Percentiles rank a stretch among this genome's conserved stretches.
These are phyloP conservation scores for Seriola dumerili DNA, from an alignment of 2,113 vertebrate genomes.

Conservation along the genomic window DNA sequence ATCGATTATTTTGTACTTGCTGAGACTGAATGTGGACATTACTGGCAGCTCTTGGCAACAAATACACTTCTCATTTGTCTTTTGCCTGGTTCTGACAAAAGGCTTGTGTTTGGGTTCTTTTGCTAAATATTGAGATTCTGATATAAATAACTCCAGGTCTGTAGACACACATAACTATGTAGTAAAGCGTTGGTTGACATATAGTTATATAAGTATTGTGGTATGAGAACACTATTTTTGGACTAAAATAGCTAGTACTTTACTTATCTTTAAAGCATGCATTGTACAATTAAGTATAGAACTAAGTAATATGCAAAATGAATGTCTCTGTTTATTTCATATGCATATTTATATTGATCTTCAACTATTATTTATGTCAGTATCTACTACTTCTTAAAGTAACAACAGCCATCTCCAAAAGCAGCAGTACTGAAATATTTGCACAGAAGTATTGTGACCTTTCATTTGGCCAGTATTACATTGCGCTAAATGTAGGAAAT, in stretches of 20 bases:
- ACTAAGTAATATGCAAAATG: neutral
- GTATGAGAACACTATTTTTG: neutral
- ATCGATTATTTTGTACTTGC: neutral
- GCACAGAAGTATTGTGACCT: neutral
- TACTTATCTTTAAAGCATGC: neutral
- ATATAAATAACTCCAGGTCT: neutral
- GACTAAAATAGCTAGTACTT: neutral
- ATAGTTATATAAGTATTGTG: neutral
- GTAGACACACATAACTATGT: neutral
- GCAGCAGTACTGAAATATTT: neutral
- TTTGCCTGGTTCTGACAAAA: neutral
- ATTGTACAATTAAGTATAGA: too few relatives aligned
- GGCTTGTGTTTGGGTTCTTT: neutral
- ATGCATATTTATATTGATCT: neutral
- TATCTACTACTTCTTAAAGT: neutral
- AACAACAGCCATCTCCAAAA: neutral
- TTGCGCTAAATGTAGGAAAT: neutral
- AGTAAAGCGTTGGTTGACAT: neutral
- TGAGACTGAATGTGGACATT: conserved; percentile 8
- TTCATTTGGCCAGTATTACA: neutral
- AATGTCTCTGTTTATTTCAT: neutral
- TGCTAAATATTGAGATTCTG: neutral
- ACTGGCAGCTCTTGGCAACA: conserved; percentile 13
- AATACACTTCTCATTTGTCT: neutral
- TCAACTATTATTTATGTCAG: neutral